Conservation (phyloP, 2,888 invertebrate genomes). For the Stegophylla sp. region DNA sequence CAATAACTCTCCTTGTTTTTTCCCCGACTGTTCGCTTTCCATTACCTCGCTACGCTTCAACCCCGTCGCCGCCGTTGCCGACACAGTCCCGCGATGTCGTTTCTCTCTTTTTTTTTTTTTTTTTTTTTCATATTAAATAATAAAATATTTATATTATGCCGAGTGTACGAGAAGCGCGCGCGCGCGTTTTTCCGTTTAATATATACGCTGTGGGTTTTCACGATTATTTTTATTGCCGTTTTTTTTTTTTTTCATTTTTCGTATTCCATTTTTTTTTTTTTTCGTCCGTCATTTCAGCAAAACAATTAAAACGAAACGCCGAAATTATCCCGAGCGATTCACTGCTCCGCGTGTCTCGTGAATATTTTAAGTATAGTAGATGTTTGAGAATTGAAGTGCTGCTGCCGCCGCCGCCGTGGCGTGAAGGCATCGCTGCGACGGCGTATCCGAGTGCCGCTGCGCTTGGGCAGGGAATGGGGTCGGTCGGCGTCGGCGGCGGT, state of each 20-base stretch:
- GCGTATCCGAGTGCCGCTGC: background rate
- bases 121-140: no score
- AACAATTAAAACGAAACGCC: constrained; percentile 10
- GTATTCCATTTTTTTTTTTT: background rate
- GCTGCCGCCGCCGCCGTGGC: background rate
- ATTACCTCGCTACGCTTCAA: no score
- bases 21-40: no score
- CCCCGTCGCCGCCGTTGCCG: no score
- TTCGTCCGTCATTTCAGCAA: background rate
- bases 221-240: background rate
- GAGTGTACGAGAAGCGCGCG: no score
- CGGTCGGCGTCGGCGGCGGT: no score
- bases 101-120: no score
- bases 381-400: constrained; percentile 18
- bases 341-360: background rate
- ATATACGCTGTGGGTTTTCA: background rate
- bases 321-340: background rate
- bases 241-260: background rate
- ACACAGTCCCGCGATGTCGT: no score
- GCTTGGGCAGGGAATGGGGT: no score
- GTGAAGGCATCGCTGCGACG: background rate
- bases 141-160: no score
- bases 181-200: background rate
- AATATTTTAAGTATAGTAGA: constrained; percentile 29
- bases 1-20: background rate